Conservation (phyloP, 2,113 vertebrate genomes). For the Pseudorasbora parva region DNA sequence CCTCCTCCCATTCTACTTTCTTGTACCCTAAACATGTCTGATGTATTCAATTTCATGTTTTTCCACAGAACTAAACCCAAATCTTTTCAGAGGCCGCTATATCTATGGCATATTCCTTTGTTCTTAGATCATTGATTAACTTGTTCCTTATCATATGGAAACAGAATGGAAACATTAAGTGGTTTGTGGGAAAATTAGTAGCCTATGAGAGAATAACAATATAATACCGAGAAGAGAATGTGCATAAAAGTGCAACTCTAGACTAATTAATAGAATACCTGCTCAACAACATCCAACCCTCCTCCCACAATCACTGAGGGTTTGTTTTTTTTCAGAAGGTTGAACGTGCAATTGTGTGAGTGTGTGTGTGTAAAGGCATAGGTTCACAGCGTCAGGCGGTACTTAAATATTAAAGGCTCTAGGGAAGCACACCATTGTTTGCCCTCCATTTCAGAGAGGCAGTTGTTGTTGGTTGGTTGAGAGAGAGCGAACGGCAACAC, state of each 20-base stretch:
- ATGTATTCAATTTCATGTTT: neutral
- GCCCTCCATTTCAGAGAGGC: slow-evolving; percentile 39
- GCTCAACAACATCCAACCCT: neutral
- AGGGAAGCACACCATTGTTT: slow-evolving; percentile 46
- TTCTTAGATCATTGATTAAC: neutral
- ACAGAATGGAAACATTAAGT: neutral
- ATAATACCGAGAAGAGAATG: neutral
- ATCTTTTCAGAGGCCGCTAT: neutral
- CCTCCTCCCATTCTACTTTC: slow-evolving; percentile 19
- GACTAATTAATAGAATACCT: slow-evolving; percentile 2
- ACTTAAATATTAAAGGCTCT: slow-evolving; percentile 60
- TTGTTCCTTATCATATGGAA: neutral
- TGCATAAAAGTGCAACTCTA: neutral
- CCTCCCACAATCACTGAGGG: neutral
- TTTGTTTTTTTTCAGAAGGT: neutral
- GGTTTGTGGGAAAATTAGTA: neutral
- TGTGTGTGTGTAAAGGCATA: slow-evolving; percentile 9
- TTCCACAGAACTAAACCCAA: neutral
- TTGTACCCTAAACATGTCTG: neutral
- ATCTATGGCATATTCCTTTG: neutral
- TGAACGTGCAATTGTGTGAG: slow-evolving; percentile 32
- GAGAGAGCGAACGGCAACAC: slow-evolving; percentile 1
- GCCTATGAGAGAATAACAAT: neutral
- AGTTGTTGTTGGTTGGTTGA: slow-evolving; percentile 29
- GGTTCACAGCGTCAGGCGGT: slow-evolving; percentile 36